These are phyloP conservation scores for Agrilus biguttatus DNA, from an alignment of 2,888 invertebrate genomes.

Conservation along the genomic window DNA sequence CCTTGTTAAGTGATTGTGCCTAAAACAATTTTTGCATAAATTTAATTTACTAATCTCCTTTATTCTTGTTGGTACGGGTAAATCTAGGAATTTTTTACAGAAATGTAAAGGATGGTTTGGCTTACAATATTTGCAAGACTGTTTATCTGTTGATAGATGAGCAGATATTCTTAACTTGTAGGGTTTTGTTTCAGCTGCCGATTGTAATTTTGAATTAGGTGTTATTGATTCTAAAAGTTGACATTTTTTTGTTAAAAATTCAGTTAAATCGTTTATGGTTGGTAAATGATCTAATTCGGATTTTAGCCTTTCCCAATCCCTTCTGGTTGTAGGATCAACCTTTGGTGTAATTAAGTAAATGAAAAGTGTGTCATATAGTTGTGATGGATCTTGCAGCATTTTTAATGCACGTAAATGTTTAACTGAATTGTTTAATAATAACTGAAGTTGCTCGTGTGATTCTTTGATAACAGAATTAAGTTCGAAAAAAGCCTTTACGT, in stretches of 20 bases:
- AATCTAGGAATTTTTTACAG: no score
- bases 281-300: neutral
- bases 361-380: neutral
- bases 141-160: neutral
- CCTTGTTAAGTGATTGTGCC: neutral
- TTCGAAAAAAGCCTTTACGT: neutral
- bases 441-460: neutral
- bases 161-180: neutral
- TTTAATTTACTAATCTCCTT: no score
- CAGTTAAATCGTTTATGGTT: neutral
- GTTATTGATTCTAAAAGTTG: neutral
- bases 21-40: no score
- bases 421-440: no score
- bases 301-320: neutral
- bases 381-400: neutral
- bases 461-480: neutral
- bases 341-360: neutral
- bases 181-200: no score
- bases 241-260: neutral
- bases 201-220: neutral
- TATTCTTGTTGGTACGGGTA: no score
- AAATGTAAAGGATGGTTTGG: neutral
- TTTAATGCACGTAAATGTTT: no score
- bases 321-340: neutral
- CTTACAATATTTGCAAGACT: neutral